Conservation (phyloP, 2,888 invertebrate species). For the Siphlonurus alternatus region DNA sequence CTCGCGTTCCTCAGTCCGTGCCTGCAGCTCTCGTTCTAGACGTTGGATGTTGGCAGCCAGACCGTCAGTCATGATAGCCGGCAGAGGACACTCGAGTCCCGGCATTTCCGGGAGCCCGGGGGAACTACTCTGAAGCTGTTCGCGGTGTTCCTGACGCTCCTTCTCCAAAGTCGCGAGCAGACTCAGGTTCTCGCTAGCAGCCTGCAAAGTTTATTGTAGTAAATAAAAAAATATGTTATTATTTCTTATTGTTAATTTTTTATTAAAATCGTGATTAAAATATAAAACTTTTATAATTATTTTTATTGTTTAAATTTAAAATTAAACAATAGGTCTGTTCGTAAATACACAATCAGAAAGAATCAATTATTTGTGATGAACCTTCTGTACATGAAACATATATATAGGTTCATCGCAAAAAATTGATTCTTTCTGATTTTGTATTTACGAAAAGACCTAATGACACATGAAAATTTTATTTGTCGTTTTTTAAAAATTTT, state of each 20-base stretch:
- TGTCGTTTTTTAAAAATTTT: neutral
- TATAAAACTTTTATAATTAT: too few species aligned
- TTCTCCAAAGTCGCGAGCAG: neutral
- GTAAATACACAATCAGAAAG: too few species aligned
- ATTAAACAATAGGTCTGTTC: too few species aligned
- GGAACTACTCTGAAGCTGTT: too few species aligned
- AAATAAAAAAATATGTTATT: neutral
- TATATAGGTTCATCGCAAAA: neutral
- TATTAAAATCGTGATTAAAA: too few species aligned
- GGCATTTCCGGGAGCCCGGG: too few species aligned
- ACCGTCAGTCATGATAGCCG: neutral
- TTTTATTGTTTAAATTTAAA: neutral
- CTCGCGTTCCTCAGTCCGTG: conserved; percentile 36
- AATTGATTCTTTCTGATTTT: too few species aligned
- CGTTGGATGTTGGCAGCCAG: neutral
- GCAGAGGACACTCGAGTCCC: too few species aligned
- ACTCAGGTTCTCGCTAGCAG: neutral
- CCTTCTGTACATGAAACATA: neutral
- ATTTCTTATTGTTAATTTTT: neutral
- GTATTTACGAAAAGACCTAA: too few species aligned
- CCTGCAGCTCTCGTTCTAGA: conserved; percentile 20
- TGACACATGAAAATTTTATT: neutral
- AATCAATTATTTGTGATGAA: too few species aligned
- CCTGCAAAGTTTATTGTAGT: too few species aligned
- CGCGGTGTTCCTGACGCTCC: neutral